A percentile compares a stretch with the other conserved stretches of the same genome.
Evolutionary conservation across 1,140 invertebrate species (phyloP).

Genomic region (Panagrolaimus sp.): DNA sequence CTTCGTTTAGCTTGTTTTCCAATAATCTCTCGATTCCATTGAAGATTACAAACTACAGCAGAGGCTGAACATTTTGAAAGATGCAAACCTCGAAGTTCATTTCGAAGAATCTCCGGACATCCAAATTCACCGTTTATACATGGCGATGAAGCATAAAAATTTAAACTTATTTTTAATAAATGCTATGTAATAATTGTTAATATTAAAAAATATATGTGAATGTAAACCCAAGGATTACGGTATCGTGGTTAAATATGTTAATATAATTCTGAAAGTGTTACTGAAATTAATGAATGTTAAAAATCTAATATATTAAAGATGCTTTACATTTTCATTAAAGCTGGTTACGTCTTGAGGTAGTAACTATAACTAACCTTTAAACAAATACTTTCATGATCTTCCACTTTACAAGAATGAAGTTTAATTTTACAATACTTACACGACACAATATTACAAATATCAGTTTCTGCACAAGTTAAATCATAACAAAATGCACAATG

Average conservation of each 20-base stretch:
- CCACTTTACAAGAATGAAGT: slow-evolving; percentile 22
- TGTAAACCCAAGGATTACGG: too few species aligned
- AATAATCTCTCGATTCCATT: slow-evolving; percentile 20
- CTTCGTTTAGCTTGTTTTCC: slow-evolving; percentile 7
- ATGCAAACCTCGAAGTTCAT: slow-evolving; percentile 6
- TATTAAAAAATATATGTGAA: too few species aligned
- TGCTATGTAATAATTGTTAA: too few species aligned
- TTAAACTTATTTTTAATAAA: too few species aligned
- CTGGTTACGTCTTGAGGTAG: background rate
- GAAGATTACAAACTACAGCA: slow-evolving; percentile 21
- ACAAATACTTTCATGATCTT: slow-evolving; percentile 24
- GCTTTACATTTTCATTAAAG: too few species aligned
- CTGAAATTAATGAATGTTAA: too few species aligned
- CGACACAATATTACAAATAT: background rate
- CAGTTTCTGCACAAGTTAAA: background rate
- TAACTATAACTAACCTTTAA: slow-evolving; percentile 12
- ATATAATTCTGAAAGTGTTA: too few species aligned
- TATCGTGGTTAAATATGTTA: too few species aligned
- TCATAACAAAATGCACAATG: slow-evolving; percentile 13
- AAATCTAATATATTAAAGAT: too few species aligned
- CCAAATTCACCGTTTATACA: slow-evolving; percentile 22
- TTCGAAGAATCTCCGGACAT: slow-evolving; percentile 12
- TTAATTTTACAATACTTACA: slow-evolving; percentile 19
- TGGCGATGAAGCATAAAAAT: slow-evolving; percentile 13
- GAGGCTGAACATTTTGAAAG: slow-evolving; percentile 7